Evolutionary conservation across 2,888 invertebrate genomes (phyloP).

Genomic region (Epirrhoe tristata): DNA sequence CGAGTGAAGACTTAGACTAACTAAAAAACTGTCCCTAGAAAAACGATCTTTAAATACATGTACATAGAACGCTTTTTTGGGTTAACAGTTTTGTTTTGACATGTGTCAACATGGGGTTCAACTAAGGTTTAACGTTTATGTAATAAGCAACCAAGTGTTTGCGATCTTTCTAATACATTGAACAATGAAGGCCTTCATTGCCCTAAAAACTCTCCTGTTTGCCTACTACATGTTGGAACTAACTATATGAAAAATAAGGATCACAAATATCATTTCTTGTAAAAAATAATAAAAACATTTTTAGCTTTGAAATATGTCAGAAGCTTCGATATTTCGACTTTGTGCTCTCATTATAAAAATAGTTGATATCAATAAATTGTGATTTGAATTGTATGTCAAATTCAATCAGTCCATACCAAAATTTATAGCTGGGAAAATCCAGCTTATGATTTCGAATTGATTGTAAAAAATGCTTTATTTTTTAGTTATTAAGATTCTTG

Average conservation of each 20-base stretch:
- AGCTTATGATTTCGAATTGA: slow-evolving; percentile 12
- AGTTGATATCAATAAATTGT: slow-evolving; percentile 18
- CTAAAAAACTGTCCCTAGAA: too few species aligned
- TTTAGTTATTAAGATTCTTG: neutral
- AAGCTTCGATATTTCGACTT: neutral
- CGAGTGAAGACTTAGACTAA: too few species aligned
- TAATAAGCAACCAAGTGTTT: too few species aligned
- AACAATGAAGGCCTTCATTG: too few species aligned
- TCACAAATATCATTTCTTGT: neutral
- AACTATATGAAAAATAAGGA: neutral
- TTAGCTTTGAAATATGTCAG: neutral
- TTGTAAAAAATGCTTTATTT: neutral
- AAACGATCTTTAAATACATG: too few species aligned
- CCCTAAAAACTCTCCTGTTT: too few species aligned
- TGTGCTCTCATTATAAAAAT: neutral
- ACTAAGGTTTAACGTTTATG: too few species aligned
- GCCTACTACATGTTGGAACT: neutral
- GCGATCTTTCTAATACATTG: too few species aligned
- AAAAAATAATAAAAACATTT: neutral
- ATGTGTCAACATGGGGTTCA: too few species aligned
- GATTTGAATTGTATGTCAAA: slow-evolving; percentile 20
- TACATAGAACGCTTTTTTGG: too few species aligned
- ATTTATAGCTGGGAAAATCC: slow-evolving; percentile 35
- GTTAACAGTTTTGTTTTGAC: too few species aligned
- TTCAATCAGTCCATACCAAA: slow-evolving; percentile 24